These are phyloP conservation scores for Turritopsis dohrnii DNA, from an alignment of 30 jellyfish, hydroid and myxozoan genomes.

Conservation along the genomic window DNA sequence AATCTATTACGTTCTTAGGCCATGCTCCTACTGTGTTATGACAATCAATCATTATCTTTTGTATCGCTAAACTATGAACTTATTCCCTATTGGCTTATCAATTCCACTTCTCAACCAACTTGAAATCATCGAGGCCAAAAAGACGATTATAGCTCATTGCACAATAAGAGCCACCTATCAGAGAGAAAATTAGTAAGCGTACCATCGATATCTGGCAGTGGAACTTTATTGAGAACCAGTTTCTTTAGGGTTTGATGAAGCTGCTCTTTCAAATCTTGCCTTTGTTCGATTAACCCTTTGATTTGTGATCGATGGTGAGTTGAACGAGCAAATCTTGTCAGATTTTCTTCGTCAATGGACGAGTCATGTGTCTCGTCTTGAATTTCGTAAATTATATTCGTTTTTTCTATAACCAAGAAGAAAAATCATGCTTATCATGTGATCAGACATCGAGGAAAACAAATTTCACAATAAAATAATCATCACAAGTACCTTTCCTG, in stretches of 20 bases:
- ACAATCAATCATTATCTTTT: too few relatives aligned
- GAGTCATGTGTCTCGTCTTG: not conserved
- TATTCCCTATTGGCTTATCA: too few relatives aligned
- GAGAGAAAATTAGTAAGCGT: too few relatives aligned
- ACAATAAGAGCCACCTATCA: too few relatives aligned
- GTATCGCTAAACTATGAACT: not conserved
- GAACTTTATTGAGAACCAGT: constrained; percentile 52
- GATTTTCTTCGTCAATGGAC: constrained; percentile 39
- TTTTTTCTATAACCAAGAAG: not conserved
- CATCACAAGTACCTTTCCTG: not conserved
- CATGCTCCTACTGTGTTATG: too few relatives aligned
- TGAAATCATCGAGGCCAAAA: too few relatives aligned
- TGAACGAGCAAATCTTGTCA: constrained; percentile 44
- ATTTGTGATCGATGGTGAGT: constrained; percentile 48
- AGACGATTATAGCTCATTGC: too few relatives aligned
- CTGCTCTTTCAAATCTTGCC: constrained; percentile 62
- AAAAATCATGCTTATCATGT: too few relatives aligned
- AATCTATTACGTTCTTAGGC: too few relatives aligned
- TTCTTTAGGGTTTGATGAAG: constrained; percentile 63
- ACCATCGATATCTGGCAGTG: constrained; percentile 87
- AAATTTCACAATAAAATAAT: too few relatives aligned
- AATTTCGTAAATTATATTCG: constrained; percentile 1
- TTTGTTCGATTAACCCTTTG: constrained; percentile 56
- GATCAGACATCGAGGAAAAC: too few relatives aligned
- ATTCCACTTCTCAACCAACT: too few relatives aligned